Evolutionary conservation across 1,140 invertebrate genomes (phyloP).

Genomic region (Nephotettix cincticeps): DNA sequence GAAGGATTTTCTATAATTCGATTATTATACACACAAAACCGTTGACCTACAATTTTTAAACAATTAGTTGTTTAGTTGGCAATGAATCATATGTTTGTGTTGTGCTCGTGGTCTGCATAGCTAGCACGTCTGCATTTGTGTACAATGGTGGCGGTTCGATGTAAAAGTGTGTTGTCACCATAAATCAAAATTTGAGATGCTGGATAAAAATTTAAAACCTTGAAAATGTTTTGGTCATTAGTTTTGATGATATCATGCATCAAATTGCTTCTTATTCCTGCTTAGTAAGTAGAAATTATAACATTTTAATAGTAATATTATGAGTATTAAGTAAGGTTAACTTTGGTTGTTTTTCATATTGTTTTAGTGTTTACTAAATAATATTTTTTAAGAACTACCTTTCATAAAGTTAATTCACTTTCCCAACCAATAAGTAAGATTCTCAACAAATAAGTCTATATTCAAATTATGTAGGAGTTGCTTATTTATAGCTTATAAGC

Average conservation of each 20-base stretch:
- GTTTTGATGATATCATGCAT: slow-evolving; percentile 53
- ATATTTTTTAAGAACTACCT: slow-evolving; percentile 2
- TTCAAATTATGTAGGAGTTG: background rate
- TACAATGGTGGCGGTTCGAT: no score
- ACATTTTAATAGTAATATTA: slow-evolving; percentile 30
- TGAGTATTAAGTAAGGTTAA: slow-evolving; percentile 7
- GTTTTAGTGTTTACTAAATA: background rate
- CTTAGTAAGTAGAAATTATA: slow-evolving; percentile 62
- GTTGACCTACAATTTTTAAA: no score
- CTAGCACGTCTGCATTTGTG: no score
- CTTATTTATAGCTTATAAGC: background rate
- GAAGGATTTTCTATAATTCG: no score
- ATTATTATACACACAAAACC: no score
- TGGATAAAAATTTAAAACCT: no score
- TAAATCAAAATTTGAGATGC: no score
- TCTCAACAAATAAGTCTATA: background rate
- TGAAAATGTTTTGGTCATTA: slow-evolving; percentile 32
- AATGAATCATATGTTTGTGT: no score
- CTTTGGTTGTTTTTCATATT: background rate
- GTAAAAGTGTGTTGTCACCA: no score
- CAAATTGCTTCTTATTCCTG: slow-evolving; percentile 62
- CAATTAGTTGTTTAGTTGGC: no score
- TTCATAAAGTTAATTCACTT: background rate
- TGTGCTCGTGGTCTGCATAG: no score
- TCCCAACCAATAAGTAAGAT: slow-evolving; percentile 8